A percentile compares a stretch with the other conserved stretches of the same genome.
These are phyloP conservation scores for Lithobius niger DNA, from an alignment of 1,140 invertebrate species.

Conservation along the genomic window DNA sequence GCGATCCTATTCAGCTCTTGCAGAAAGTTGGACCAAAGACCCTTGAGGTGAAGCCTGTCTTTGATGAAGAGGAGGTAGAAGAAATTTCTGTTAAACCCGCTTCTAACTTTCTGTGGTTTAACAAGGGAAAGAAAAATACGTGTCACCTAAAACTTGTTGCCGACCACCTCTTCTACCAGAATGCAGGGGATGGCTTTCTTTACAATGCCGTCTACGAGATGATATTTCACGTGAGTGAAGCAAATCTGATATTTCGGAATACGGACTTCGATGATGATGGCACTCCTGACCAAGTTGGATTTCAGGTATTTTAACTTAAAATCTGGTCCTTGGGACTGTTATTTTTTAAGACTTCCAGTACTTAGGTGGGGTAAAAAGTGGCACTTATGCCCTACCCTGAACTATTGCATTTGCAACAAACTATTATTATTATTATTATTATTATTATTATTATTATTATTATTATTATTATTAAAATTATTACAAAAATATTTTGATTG, in stretches of 20 bases:
- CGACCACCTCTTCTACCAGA: background rate
- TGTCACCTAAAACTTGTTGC: background rate
- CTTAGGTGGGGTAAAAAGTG: no score
- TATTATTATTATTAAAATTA: no score
- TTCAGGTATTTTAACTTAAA: no score
- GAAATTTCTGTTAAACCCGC: background rate
- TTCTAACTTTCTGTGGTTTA: background rate
- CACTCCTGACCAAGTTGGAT: background rate
- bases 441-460: no score
- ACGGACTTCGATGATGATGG: slow-evolving; percentile 9
- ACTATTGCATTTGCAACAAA: no score
- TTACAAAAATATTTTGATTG: no score
- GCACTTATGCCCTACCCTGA: no score
- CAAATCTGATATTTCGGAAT: slow-evolving; percentile 2
- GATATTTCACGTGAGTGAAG: slow-evolving; percentile 3
- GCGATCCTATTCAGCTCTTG: background rate
- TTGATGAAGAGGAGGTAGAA: background rate
- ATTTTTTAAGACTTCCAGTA: no score
- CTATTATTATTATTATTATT: no score
- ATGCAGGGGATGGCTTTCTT: background rate
- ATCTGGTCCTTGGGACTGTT: no score
- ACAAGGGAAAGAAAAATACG: background rate
- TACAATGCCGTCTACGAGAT: background rate
- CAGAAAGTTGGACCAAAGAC: background rate
- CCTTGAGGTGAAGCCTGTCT: background rate